These are phyloP conservation scores for Poecilia latipinna DNA, from an alignment of 2,113 vertebrate genomes.

Conservation along the genomic window DNA sequence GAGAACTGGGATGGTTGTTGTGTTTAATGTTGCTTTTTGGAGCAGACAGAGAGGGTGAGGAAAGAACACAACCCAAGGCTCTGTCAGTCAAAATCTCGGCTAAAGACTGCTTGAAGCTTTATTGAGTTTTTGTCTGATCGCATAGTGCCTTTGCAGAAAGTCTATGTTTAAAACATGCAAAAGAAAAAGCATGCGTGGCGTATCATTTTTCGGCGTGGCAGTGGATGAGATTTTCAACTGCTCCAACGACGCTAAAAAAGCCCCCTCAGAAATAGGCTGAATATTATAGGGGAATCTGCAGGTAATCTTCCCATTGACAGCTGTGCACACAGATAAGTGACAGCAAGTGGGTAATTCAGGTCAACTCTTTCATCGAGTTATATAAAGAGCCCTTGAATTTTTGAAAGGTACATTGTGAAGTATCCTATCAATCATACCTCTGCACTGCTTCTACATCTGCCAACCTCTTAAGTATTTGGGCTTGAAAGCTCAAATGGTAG, in stretches of 20 bases:
- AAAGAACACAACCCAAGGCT: constrained; percentile 40
- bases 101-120: constrained; percentile 64
- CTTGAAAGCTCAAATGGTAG: background rate
- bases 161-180: constrained; percentile 28
- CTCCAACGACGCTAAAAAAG: constrained; percentile 29
- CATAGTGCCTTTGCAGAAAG: constrained; percentile 25
- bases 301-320: constrained; percentile 26
- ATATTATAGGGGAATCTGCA: constrained; percentile 28
- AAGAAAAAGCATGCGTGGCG: constrained; percentile 38
- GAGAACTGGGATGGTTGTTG: constrained; percentile 32
- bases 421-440: constrained; percentile 1
- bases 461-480: constrained; percentile 18
- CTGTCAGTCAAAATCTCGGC: constrained; percentile 60
- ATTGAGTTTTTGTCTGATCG: constrained; percentile 61
- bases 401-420: constrained; percentile 16
- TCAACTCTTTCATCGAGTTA: constrained; percentile 24
- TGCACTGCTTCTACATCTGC: constrained; percentile 10
- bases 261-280: constrained; percentile 19
- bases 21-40: constrained; percentile 69
- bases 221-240: constrained; percentile 54
- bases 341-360: constrained; percentile 32
- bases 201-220: constrained; percentile 30
- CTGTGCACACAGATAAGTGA: constrained; percentile 20
- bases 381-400: constrained; percentile 25
- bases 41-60: constrained; percentile 54